phyloP scores from a whole-genome alignment of 2,888 invertebrate genomes.

The Pheosia tremula region DNA sequence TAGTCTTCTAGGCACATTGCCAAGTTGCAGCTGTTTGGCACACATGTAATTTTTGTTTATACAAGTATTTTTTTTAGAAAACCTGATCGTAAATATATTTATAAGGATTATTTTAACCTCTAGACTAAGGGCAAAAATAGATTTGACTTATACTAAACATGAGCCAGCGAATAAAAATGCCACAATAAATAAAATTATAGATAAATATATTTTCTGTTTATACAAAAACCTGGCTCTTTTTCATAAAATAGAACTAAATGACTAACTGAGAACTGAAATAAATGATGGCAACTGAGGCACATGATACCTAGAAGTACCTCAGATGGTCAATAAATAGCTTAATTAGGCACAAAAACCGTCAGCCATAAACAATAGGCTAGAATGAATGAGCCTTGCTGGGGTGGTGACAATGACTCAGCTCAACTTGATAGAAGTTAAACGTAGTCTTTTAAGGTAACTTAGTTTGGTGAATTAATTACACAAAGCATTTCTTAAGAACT shows the following conservation, averaged over 20 bases:
- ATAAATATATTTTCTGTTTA: not conserved
- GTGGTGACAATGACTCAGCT: constrained; percentile 21
- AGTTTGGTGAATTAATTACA: constrained; percentile 29
- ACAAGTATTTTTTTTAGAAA: too few species aligned
- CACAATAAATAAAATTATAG: too few species aligned
- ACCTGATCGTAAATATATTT: too few species aligned
- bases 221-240: not conserved
- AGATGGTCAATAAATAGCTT: constrained; percentile 33
- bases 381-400: constrained; percentile 14
- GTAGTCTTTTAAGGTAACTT: constrained; percentile 19
- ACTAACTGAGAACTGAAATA: not conserved
- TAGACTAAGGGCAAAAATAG: too few species aligned
- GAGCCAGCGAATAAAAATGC: too few species aligned
- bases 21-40: too few species aligned
- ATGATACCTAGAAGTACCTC: not conserved
- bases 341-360: constrained; percentile 59
- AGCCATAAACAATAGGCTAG: constrained; percentile 38
- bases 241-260: not conserved
- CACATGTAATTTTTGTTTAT: too few species aligned
- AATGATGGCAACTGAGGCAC: constrained; percentile 7
- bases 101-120: too few species aligned
- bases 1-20: too few species aligned
- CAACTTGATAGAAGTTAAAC: constrained; percentile 15
- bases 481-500: constrained; percentile 13
- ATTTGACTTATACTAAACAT: too few species aligned